phyloP scores from a whole-genome alignment of 2,113 vertebrate species.

The Propithecus coquereli region DNA sequence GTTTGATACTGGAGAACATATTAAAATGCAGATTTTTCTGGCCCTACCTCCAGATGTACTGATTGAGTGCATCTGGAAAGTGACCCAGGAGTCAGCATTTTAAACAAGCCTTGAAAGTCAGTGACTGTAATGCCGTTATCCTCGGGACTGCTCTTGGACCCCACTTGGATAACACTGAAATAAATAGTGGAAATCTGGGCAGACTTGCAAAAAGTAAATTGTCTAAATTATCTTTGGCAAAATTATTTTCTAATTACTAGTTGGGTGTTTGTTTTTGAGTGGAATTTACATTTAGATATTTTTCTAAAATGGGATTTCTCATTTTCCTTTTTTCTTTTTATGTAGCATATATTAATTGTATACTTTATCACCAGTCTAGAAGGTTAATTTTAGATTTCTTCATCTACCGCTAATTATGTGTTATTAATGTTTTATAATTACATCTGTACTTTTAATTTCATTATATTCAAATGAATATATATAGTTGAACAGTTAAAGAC shows the following conservation, averaged over 20 bases:
- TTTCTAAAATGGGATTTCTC: not conserved
- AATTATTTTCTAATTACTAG: conserved; percentile 31
- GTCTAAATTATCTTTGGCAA: conserved; percentile 10
- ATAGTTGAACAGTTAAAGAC: not conserved
- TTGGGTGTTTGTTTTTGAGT: not conserved
- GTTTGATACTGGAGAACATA: not conserved
- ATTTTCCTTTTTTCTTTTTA: not conserved
- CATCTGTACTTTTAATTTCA: not conserved
- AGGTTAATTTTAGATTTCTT: conserved; percentile 42
- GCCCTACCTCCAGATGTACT: not conserved
- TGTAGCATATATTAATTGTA: not conserved
- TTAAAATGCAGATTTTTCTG: not conserved
- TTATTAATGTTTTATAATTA: conserved; percentile 14
- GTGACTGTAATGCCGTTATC: not conserved
- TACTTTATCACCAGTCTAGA: not conserved
- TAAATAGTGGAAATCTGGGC: not conserved
- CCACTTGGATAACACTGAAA: not conserved
- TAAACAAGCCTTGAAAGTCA: not conserved
- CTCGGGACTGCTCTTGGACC: not conserved
- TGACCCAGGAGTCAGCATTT: not conserved
- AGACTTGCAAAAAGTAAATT: not conserved
- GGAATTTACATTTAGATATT: conserved; percentile 27
- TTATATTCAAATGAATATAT: not conserved
- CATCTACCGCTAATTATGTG: not conserved
- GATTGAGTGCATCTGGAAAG: not conserved